Percentiles rank a stretch among this genome's conserved stretches.
These are phyloP conservation scores for Sinopyrophorus schimmeli DNA, from an alignment of 2,888 invertebrate genomes.

Conservation along the genomic window DNA sequence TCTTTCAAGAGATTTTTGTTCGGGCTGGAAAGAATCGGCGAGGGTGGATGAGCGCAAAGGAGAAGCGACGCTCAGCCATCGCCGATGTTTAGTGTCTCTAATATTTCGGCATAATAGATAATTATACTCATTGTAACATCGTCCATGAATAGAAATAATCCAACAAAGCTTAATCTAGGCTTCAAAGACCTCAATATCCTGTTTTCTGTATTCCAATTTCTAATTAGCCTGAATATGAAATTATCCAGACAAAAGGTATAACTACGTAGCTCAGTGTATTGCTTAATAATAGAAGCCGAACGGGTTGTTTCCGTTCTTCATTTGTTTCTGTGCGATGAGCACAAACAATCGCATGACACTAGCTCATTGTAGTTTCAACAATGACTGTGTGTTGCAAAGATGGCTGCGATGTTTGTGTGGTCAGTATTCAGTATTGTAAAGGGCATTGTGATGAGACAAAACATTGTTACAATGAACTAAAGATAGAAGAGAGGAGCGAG, in stretches of 20 bases:
- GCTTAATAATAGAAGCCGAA: slow-evolving; percentile 50
- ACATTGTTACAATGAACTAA: slow-evolving; percentile 46
- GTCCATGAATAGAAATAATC: slow-evolving; percentile 30
- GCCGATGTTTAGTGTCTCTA: slow-evolving; percentile 11
- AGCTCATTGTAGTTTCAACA: slow-evolving; percentile 50
- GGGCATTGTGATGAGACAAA: slow-evolving; percentile 48
- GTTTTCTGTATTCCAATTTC: slow-evolving; percentile 45
- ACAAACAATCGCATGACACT: slow-evolving; percentile 51
- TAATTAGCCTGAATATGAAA: slow-evolving; percentile 48
- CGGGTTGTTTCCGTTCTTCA: slow-evolving; percentile 52
- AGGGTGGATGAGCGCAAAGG: too few relatives aligned
- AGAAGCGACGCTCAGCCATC: slow-evolving; percentile 17
- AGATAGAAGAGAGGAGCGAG: slow-evolving; percentile 41
- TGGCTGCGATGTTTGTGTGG: slow-evolving; percentile 49
- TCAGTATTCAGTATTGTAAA: slow-evolving; percentile 50
- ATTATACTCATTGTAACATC: slow-evolving; percentile 32
- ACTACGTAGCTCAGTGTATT: slow-evolving; percentile 43
- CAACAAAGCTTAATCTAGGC: slow-evolving; percentile 38
- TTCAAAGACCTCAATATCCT: slow-evolving; percentile 44
- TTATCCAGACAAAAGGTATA: slow-evolving; percentile 46
- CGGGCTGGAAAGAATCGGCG: too few relatives aligned
- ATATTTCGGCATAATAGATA: slow-evolving; percentile 27
- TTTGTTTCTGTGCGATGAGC: slow-evolving; percentile 51
- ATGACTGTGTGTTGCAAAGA: slow-evolving; percentile 46
- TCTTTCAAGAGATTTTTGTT: slow-evolving; percentile 12